Evolutionary conservation across 2,113 vertebrate species (phyloP), one percentile per base, ranked within the genome.

Genomic region (Rhea americana): DNA sequence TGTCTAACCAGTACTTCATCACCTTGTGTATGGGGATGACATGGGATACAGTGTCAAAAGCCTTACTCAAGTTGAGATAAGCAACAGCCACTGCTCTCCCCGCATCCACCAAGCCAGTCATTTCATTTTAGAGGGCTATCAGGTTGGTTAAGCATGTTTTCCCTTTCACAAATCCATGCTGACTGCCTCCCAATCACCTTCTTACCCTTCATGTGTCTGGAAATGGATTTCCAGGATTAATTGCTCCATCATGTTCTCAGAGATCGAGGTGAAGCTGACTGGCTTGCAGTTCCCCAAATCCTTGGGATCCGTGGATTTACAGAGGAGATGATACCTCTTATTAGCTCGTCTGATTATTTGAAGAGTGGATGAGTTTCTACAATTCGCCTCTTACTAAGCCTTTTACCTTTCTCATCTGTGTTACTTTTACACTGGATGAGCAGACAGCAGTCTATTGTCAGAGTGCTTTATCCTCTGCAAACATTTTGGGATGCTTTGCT

Each of bases 401-500:
- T 22, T 74, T 74, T 62, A 28, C 18, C 82, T 13, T 72, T 80
- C 63, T 85, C 32, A 55, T 37, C 32, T 74, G 3, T 66, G 45
- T 53, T 48, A 28, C 37, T 93, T 89, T 80, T 74, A 47, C 2
- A 0, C 21, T 72, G 25, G 37, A 74, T 85, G 65, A 91, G 37
- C 37, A 59, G 71, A 59, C 28, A 77, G 72, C 30, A 77, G 39
- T 56, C 75, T 85, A 8, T 77, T 74, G 51, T 32, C 32, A 59
- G 41, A 55, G 19, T 24, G 21, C 47, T 80, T 93, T 82, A 66
- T 87, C 43, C 47, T 66, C 55, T 90, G 55, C 63, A 87, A 30
- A 85, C 12, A 24, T 90, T 88, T 85, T 87, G 72, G 59, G 43
- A 85, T 67, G 47, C 68, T 85, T 85, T 93, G 58, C 48, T 73